Conservation (phyloP, 2,888 invertebrate species). For the Tinea trinotella region DNA sequence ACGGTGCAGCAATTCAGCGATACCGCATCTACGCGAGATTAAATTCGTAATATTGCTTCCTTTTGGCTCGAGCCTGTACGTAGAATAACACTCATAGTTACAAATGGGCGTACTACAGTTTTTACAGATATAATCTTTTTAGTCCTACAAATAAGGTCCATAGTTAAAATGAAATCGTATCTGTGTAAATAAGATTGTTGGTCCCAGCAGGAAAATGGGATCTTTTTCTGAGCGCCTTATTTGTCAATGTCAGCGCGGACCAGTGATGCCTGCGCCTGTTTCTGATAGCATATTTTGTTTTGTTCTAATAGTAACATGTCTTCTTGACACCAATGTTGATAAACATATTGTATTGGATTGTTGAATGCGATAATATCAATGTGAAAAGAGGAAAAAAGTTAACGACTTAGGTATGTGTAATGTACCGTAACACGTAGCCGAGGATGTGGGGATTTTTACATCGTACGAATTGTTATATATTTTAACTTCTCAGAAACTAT, state of each 20-base stretch:
- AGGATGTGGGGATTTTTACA: too few relatives aligned
- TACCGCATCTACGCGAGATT: slow-evolving; percentile 68
- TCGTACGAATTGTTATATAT: neutral
- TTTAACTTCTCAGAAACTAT: too few relatives aligned
- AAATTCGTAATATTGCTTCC: slow-evolving; percentile 63
- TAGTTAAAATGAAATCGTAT: neutral
- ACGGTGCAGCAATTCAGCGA: slow-evolving; percentile 50
- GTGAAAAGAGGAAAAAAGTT: neutral
- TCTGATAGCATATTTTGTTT: slow-evolving; percentile 50
- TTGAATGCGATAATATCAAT: neutral
- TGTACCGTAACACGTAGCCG: neutral
- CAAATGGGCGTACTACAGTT: neutral
- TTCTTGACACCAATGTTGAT: slow-evolving; percentile 12
- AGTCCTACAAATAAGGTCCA: neutral
- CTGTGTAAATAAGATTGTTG: neutral
- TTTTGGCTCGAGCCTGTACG: slow-evolving; percentile 50
- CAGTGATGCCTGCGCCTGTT: slow-evolving; percentile 53
- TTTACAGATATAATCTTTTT: neutral
- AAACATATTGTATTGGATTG: slow-evolving; percentile 4
- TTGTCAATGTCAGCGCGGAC: slow-evolving; percentile 54
- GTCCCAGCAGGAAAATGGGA: slow-evolving; percentile 36
- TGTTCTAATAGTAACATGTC: slow-evolving; percentile 45
- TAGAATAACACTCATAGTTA: slow-evolving; percentile 25
- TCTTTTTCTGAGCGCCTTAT: slow-evolving; percentile 59
- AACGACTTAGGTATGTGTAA: neutral